Evolutionary conservation across 1,140 invertebrate species (phyloP).

Genomic region (Bacillus rossius): DNA sequence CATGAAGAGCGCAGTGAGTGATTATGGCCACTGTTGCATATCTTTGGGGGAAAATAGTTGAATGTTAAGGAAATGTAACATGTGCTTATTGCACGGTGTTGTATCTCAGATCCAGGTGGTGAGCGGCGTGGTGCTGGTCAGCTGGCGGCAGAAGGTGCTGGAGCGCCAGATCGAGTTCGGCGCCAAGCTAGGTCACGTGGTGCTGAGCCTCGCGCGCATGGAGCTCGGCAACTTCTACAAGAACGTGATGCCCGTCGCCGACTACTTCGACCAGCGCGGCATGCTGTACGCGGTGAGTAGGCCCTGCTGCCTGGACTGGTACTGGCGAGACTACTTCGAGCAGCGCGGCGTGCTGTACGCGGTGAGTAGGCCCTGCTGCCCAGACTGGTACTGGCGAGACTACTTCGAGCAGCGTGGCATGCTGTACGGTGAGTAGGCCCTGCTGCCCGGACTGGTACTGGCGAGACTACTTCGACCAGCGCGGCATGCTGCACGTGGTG

Average conservation of each 20-base stretch:
- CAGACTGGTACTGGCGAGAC: too few relatives aligned
- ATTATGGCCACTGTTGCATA: too few relatives aligned
- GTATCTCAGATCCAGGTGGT: conserved; percentile 86
- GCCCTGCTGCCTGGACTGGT: background rate
- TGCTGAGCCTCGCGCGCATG: conserved; percentile 77
- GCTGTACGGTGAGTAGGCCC: background rate
- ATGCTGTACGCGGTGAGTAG: conserved; percentile 71
- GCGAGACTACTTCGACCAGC: too few relatives aligned
- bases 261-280: conserved; percentile 82
- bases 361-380: conserved; percentile 48
- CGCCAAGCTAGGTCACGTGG: conserved; percentile 78
- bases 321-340: conserved; percentile 88
- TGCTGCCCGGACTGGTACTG: too few relatives aligned
- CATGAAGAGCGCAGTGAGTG: too few relatives aligned
- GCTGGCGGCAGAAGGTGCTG: conserved; percentile 76
- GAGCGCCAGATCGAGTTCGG: conserved; percentile 87
- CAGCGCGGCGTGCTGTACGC: conserved; percentile 75
- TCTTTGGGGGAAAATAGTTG: too few relatives aligned
- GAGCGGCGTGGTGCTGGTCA: conserved; percentile 76
- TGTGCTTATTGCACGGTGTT: too few relatives aligned
- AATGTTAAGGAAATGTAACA: too few relatives aligned
- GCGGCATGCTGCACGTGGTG: too few relatives aligned
- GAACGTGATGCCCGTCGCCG: conserved; percentile 82
- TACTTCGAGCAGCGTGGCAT: too few relatives aligned
- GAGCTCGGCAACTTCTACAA: conserved; percentile 84